Percentiles rank a stretch among this genome's conserved stretches.
Conservation (phyloP, 92 coral and sea anemone genomes). For the Porites divaricata region DNA sequence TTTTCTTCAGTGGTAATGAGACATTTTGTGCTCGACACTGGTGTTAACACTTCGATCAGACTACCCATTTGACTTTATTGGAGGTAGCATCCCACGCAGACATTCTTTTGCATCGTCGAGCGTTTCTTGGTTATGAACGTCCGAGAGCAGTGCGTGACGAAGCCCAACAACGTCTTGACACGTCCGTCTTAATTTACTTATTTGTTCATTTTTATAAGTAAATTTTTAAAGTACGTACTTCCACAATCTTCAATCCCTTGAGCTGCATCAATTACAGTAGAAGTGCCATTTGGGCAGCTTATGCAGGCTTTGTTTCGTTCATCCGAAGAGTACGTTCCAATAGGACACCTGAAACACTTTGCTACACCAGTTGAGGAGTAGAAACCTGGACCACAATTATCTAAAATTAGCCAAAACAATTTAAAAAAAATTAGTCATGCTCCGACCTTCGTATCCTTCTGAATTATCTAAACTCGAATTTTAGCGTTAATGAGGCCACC, state of each 20-base stretch:
- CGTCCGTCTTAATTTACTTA: too few relatives aligned
- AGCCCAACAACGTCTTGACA: too few relatives aligned
- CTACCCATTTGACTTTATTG: too few relatives aligned
- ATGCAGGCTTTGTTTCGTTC: slow-evolving; percentile 71
- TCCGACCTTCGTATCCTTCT: neutral
- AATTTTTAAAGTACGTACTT: slow-evolving; percentile 54
- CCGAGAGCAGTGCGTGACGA: too few relatives aligned
- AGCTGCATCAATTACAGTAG: slow-evolving; percentile 67
- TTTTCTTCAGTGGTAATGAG: too few relatives aligned
- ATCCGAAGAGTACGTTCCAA: slow-evolving; percentile 70
- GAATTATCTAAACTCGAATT: too few relatives aligned
- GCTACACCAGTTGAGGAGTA: slow-evolving; percentile 82
- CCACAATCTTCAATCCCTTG: slow-evolving; percentile 82
- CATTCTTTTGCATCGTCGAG: too few relatives aligned
- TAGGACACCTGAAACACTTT: slow-evolving; percentile 70
- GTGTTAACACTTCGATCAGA: too few relatives aligned
- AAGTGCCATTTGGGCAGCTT: slow-evolving; percentile 74
- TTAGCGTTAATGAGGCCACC: too few relatives aligned
- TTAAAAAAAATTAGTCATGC: neutral
- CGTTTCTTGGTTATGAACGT: too few relatives aligned
- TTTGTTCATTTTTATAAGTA: neutral
- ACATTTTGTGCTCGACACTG: too few relatives aligned
- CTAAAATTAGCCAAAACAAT: slow-evolving; percentile 25
- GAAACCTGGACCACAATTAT: slow-evolving; percentile 85
- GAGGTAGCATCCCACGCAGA: too few relatives aligned